These are phyloP conservation scores for Porites lutea DNA, from an alignment of 64 coral and sea anemone genomes.

Conservation along the genomic window DNA sequence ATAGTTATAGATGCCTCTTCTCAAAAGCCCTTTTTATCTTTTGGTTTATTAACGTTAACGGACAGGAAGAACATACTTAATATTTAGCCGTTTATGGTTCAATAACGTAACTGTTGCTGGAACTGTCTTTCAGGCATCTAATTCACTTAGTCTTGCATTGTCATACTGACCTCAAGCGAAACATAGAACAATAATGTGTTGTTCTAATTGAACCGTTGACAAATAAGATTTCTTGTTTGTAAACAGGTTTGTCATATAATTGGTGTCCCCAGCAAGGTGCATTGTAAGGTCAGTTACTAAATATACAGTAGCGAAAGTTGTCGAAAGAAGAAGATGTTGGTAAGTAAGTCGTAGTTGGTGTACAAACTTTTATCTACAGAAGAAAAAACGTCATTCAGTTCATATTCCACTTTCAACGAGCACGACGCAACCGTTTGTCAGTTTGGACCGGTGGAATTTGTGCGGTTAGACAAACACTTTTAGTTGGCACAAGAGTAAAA, in stretches of 20 bases:
- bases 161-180: slow-evolving; percentile 41
- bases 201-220: not conserved
- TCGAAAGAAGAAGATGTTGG: not conserved
- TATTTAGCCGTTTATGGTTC: not conserved
- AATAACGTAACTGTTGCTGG: slow-evolving; percentile 3
- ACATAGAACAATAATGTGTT: not conserved
- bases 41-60: not conserved
- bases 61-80: slow-evolving; percentile 17
- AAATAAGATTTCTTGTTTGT: not conserved
- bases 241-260: not conserved
- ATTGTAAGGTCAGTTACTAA: not conserved
- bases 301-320: too few relatives aligned
- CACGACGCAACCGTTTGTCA: not conserved
- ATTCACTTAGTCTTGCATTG: not conserved
- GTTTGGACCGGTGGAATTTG: not conserved
- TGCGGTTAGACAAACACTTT: not conserved
- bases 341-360: too few relatives aligned
- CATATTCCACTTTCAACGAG: not conserved
- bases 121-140: not conserved
- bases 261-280: not conserved
- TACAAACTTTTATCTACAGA: not conserved
- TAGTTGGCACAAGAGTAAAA: not conserved
- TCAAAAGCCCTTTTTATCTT: not conserved
- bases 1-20: too few relatives aligned
- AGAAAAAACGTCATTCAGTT: not conserved